phyloP scores from a whole-genome alignment of 2,888 invertebrate species.

The Thymelicus sylvestris region DNA sequence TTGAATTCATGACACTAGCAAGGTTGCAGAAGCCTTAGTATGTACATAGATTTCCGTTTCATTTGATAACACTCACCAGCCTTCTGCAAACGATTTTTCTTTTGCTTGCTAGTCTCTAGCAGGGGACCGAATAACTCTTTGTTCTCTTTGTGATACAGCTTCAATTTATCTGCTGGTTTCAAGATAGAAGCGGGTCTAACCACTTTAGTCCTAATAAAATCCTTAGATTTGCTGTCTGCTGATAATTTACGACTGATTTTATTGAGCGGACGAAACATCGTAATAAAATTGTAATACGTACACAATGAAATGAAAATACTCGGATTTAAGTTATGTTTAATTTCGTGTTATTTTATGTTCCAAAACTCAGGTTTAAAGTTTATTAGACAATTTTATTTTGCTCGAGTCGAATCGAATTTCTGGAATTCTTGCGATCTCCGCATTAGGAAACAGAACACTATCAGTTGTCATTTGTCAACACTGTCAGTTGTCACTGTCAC shows the following conservation, averaged over 20 bases:
- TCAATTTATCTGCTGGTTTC: slow-evolving; percentile 74
- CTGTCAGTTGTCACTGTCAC: no score
- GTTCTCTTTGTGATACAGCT: slow-evolving; percentile 78
- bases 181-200: slow-evolving; percentile 71
- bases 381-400: no score
- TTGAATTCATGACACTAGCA: slow-evolving; percentile 46
- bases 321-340: no score
- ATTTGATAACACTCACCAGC: slow-evolving; percentile 59
- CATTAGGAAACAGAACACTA: no score
- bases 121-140: slow-evolving; percentile 79
- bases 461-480: no score
- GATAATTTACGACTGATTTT: slow-evolving; percentile 61
- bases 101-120: slow-evolving; percentile 76
- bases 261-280: slow-evolving; percentile 69
- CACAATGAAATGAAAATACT: neutral
- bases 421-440: no score
- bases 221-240: slow-evolving; percentile 57
- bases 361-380: no score
- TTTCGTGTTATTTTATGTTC: no score
- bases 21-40: slow-evolving; percentile 60
- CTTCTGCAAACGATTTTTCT: slow-evolving; percentile 66
- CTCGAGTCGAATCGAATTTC: no score
- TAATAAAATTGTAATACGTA: neutral
- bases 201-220: slow-evolving; percentile 73
- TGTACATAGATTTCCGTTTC: slow-evolving; percentile 31